These are phyloP conservation scores for Lepidothrix coronata DNA, from an alignment of 2,113 vertebrate genomes.

Conservation along the genomic window DNA sequence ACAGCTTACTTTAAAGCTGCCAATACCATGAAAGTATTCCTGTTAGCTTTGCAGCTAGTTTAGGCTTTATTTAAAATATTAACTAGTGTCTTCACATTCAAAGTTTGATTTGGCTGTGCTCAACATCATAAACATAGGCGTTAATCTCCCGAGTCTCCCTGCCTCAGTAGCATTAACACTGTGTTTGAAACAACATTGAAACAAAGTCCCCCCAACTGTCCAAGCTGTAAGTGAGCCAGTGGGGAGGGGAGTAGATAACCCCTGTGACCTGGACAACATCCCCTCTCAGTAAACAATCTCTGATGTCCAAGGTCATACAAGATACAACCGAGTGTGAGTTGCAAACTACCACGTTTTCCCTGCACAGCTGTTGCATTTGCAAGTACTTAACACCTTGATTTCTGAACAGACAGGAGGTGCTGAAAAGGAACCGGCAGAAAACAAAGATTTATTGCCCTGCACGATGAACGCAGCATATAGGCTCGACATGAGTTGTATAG, in stretches of 20 bases:
- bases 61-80: constrained; percentile 30
- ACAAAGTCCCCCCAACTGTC: neutral
- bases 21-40: neutral
- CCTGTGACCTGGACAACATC: neutral
- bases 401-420: neutral
- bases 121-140: neutral
- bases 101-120: constrained; percentile 45
- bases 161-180: neutral
- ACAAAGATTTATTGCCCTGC: neutral
- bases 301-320: neutral
- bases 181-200: neutral
- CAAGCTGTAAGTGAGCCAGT: neutral
- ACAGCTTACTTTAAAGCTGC: neutral
- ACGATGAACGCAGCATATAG: fast-evolving
- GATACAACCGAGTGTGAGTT: neutral
- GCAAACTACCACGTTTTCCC: neutral
- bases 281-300: neutral
- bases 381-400: constrained; percentile 10
- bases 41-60: neutral
- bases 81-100: constrained; percentile 16
- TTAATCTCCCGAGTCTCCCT: neutral
- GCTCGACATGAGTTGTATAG: neutral
- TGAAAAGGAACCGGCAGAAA: neutral
- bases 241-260: neutral
- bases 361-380: neutral